Evolutionary conservation across 2,888 invertebrate genomes (phyloP), one percentile per base, ranked within the genome.

Genomic region (Tenthredo notha): DNA sequence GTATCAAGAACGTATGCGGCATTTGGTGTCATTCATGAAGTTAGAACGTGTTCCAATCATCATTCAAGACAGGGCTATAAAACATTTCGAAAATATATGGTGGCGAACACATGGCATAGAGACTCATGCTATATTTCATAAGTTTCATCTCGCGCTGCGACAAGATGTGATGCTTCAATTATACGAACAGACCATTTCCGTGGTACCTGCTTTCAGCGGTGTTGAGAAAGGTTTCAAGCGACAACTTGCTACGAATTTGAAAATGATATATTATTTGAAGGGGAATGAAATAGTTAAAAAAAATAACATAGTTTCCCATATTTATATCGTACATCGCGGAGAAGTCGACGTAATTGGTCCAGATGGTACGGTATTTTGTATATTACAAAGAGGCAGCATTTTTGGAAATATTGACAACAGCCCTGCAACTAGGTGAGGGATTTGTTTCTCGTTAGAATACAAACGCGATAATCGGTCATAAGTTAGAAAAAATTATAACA

Each of bases 71-170:
- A 87, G 86, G 74, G 87, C 87, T 12, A 88, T 90, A 47, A 85
- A 89, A 75, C 88, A 90, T 72, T 90, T 90, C 84, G 89, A 90
- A 72, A 88, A 90, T 61, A 87, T 89, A 7, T 90, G 89, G 88
- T 87, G 88, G 37, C 84, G 89, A 25, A 89, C 89, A 37, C 90
- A 90, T 74, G 90, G 90, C 18, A 87, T 88, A 74, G 86, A 86
- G 47, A 78, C 88, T 6, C 85, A 85, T 29, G 86, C 82, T 6
- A 88, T 90, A 67, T 87, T 90, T 33, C 82, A 87, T 37, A 87
- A 88, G 37, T 89, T 87, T 54, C 89, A 90, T 84, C 78, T 85
- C 21, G 87, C 89, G 0, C 80, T 90, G 54, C 84, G 87, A 47
- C 85, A 87, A 70, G 90, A 90, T 84, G 86, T 87, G 29, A 87